A percentile compares a stretch with the other conserved stretches of the same genome.
Conservation (phyloP, 2,113 vertebrate genomes). For the Sorex araneus region DNA sequence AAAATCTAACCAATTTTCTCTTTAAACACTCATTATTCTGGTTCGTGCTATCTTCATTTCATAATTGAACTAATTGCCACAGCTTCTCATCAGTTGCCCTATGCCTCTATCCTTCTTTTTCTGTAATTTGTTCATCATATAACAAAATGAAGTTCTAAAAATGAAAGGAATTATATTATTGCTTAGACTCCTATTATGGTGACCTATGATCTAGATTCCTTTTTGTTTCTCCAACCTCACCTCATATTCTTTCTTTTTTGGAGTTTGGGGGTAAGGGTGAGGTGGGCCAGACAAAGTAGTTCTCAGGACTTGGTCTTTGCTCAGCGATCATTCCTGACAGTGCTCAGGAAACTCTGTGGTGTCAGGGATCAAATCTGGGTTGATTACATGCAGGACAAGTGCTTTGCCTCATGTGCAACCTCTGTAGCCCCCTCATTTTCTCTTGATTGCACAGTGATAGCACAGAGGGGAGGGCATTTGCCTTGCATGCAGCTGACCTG, state of each 20-base stretch:
- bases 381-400: no score
- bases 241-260: neutral
- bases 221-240: neutral
- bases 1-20: neutral
- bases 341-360: no score
- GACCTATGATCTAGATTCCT: neutral
- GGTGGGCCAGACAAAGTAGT: no score
- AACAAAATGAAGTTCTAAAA: neutral
- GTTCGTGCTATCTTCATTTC: neutral
- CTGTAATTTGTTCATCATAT: neutral
- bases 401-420: neutral
- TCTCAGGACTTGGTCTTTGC: no score
- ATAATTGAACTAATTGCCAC: neutral
- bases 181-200: neutral
- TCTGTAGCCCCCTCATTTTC: neutral
- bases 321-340: no score
- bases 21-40: neutral
- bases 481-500: no score
- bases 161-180: neutral
- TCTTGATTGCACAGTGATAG: no score
- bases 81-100: neutral
- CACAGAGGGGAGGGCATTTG: no score
- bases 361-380: no score
- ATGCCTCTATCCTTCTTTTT: neutral
- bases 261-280: no score